Conservation (phyloP, 2,888 invertebrate genomes). For the Polymixis flavicincta region DNA sequence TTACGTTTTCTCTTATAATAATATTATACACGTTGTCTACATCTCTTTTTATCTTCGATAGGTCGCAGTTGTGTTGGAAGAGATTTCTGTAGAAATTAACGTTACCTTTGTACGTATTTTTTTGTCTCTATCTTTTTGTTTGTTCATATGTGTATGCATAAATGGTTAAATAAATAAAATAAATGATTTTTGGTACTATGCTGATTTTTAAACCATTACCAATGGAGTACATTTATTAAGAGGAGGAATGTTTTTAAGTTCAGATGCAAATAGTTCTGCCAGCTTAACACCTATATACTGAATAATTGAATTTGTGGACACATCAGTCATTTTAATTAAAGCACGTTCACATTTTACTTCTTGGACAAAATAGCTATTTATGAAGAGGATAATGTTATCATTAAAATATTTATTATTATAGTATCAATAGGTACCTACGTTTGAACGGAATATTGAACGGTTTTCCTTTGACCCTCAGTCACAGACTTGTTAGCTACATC, state of each 20-base stretch:
- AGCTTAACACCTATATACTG: not conserved
- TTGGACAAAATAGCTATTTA: not conserved
- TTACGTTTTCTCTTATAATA: no score
- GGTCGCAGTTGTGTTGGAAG: no score
- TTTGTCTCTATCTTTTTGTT: no score
- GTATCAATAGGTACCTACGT: not conserved
- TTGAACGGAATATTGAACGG: not conserved
- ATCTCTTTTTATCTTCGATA: no score
- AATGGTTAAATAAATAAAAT: no score
- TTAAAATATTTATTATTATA: not conserved
- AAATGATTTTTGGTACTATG: not conserved
- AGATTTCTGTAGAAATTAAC: no score
- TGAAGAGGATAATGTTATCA: not conserved
- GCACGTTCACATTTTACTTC: conserved; percentile 13
- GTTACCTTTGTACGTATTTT: no score
- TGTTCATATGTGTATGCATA: no score
- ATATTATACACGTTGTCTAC: no score
- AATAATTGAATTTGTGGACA: conserved; percentile 3
- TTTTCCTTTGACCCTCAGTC: not conserved
- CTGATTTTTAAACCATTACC: not conserved
- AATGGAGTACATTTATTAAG: not conserved
- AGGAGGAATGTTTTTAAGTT: not conserved
- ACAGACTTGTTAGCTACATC: not conserved
- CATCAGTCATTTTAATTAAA: conserved; percentile 5
- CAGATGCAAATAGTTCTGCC: not conserved